These are phyloP conservation scores for Oreochromis grahami DNA, from an alignment of 2,797 vertebrate species.

Conservation along the genomic window DNA sequence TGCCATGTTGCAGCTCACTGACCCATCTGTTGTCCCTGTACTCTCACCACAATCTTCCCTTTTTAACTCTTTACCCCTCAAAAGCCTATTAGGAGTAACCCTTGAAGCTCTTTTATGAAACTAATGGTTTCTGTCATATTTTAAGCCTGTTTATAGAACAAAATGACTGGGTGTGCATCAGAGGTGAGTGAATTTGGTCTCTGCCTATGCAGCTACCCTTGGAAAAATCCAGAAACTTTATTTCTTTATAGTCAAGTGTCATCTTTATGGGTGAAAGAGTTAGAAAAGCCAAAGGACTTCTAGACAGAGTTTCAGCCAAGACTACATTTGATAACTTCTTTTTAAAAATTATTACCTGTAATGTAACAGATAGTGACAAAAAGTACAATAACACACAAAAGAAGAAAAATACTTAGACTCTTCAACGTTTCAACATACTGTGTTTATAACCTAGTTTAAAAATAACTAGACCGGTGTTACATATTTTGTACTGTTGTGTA, in stretches of 20 bases:
- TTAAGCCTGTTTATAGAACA: not conserved
- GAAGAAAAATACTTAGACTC: not conserved
- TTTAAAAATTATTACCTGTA: not conserved
- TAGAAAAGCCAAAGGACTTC: not conserved
- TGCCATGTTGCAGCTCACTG: constrained; percentile 52
- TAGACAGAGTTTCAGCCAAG: not conserved
- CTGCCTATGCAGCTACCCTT: not conserved
- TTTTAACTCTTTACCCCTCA: not conserved
- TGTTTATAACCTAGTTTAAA: not conserved
- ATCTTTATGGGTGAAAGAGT: not conserved
- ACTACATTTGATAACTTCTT: not conserved
- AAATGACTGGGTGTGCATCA: not conserved
- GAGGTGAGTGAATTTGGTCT: not conserved
- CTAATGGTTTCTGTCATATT: not conserved
- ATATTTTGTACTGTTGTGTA: not conserved
- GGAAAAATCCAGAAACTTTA: not conserved
- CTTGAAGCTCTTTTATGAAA: not conserved
- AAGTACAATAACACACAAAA: not conserved
- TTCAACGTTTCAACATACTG: not conserved
- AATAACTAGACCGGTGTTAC: not conserved
- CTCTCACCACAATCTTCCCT: constrained; percentile 14
- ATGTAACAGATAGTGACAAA: not conserved
- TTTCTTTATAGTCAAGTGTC: not conserved
- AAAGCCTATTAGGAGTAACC: not conserved
- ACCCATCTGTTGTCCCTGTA: constrained; percentile 26